A percentile compares a stretch with the other conserved stretches of the same genome.
Conservation (phyloP, 2,888 invertebrate genomes). For the Venusia cambrica region DNA sequence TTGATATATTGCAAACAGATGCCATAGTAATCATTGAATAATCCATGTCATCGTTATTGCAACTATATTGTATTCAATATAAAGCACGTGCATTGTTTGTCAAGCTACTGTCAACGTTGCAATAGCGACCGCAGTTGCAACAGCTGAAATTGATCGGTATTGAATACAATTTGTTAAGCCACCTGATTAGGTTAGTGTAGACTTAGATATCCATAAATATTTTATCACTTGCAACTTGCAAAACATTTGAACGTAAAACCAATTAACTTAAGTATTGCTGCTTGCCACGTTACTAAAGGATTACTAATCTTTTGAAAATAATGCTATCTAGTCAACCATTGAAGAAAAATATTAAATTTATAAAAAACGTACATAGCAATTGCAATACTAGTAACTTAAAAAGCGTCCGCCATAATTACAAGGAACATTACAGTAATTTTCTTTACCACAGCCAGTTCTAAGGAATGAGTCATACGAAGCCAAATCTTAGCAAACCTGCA, state of each 20-base stretch:
- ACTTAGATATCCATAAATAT: slow-evolving; percentile 4
- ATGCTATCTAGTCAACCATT: too few species aligned
- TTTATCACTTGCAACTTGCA: too few species aligned
- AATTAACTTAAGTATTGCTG: slow-evolving; percentile 11
- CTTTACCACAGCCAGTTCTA: slow-evolving; percentile 34
- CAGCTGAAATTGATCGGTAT: slow-evolving; percentile 15
- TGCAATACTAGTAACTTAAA: slow-evolving; percentile 45
- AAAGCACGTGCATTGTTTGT: slow-evolving; percentile 12
- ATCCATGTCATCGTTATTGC: slow-evolving; percentile 3
- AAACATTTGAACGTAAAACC: slow-evolving; percentile 5
- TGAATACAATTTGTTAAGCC: slow-evolving; percentile 12
- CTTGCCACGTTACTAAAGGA: slow-evolving; percentile 17
- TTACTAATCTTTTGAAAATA: too few species aligned
- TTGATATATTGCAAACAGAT: too few species aligned
- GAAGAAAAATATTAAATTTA: too few species aligned
- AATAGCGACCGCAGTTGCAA: slow-evolving; percentile 9
- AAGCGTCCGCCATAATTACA: slow-evolving; percentile 47
- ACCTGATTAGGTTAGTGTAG: not conserved
- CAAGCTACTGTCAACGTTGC: slow-evolving; percentile 16
- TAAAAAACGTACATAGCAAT: slow-evolving; percentile 43
- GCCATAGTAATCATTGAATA: not conserved
- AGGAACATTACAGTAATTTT: slow-evolving; percentile 48
- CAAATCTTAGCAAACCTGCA: slow-evolving; percentile 45
- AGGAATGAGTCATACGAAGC: slow-evolving; percentile 11
- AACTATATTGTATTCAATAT: slow-evolving; percentile 5